These are phyloP conservation scores for Eulemur rubriventer DNA, from an alignment of 2,797 vertebrate genomes.

Conservation along the genomic window DNA sequence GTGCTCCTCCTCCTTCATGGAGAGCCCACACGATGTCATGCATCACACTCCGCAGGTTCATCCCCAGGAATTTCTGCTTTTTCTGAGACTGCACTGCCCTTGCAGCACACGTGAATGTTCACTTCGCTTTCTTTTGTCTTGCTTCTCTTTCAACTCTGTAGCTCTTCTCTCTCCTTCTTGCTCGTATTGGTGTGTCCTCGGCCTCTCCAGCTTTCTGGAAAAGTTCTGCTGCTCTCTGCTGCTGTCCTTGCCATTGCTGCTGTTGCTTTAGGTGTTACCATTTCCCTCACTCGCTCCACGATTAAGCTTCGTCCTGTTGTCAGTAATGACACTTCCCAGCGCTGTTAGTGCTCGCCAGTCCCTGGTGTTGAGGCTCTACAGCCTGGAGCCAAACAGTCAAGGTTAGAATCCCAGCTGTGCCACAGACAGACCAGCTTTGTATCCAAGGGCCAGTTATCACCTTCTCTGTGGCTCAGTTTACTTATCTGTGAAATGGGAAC, in stretches of 20 bases:
- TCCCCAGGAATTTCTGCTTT: background rate
- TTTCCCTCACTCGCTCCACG: background rate
- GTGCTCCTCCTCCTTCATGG: fast-evolving
- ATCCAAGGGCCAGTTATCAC: background rate
- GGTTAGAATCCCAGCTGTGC: background rate
- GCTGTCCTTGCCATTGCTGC: background rate
- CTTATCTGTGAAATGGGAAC: background rate
- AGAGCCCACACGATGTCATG: fast-evolving
- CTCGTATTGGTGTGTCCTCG: background rate
- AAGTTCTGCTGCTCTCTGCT: background rate
- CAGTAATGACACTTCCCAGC: background rate
- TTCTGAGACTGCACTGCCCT: background rate
- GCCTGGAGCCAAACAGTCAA: too few relatives aligned
- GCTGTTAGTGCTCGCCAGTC: fast-evolving
- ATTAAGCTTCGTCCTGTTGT: background rate
- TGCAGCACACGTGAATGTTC: fast-evolving
- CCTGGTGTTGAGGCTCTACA: fast-evolving
- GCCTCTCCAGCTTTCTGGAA: background rate
- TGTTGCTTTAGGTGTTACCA: background rate
- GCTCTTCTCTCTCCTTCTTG: background rate
- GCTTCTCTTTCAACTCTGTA: background rate
- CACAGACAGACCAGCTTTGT: background rate
- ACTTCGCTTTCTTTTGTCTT: background rate
- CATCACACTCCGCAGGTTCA: fast-evolving
- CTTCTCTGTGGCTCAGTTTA: background rate